Conservation (phyloP, 2,888 invertebrate genomes). For the Heteromurus nitidus region DNA sequence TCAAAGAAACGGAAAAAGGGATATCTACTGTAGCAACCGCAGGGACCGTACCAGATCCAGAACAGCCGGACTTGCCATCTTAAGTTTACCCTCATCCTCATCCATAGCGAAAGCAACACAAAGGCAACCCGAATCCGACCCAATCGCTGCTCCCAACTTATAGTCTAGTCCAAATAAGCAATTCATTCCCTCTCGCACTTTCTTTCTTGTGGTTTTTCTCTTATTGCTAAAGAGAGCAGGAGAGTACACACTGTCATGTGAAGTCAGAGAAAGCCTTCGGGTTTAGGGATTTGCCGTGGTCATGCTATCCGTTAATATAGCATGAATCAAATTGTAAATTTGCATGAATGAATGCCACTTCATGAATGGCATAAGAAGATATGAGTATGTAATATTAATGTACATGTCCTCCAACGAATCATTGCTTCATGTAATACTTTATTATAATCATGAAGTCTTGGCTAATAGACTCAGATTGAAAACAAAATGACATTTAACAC, state of each 20-base stretch:
- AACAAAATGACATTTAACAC: too few relatives aligned
- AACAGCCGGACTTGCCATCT: neutral
- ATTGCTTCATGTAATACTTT: too few relatives aligned
- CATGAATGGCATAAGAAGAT: too few relatives aligned
- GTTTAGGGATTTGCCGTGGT: neutral
- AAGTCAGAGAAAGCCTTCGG: neutral
- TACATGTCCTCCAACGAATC: too few relatives aligned
- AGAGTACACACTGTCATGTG: neutral
- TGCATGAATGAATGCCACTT: neutral
- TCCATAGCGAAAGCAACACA: neutral
- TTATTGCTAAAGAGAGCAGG: neutral
- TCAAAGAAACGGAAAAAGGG: conserved; percentile 16
- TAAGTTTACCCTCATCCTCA: neutral
- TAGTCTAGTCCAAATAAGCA: neutral
- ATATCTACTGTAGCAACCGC: conserved; percentile 3
- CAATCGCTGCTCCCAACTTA: neutral
- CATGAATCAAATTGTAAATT: neutral
- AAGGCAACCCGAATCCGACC: neutral
- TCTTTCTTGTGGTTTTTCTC: neutral
- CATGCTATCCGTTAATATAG: neutral
- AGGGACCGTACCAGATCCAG: neutral
- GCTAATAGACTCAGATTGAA: too few relatives aligned
- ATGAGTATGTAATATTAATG: too few relatives aligned
- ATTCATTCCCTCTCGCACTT: neutral
- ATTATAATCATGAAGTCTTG: too few relatives aligned